A percentile compares a stretch with the other conserved stretches of the same genome.
phyloP scores from a whole-genome alignment of 2,797 vertebrate species.

The Neosilurus mollespiculum region DNA sequence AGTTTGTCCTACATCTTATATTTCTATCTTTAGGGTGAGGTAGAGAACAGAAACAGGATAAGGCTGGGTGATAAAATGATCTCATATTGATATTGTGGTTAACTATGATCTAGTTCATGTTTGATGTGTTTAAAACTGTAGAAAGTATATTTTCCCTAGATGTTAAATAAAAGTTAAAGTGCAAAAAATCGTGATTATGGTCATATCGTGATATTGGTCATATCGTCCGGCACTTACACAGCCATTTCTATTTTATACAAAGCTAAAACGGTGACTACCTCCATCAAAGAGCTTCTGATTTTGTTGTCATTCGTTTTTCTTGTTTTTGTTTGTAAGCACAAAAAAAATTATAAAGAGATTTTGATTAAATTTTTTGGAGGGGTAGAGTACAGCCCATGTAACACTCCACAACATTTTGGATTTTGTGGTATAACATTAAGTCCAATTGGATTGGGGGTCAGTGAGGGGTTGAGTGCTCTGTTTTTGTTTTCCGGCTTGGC shows the following conservation, averaged over 20 bases:
- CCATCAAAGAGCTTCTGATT: too few species aligned
- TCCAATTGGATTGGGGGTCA: too few species aligned
- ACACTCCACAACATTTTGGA: too few species aligned
- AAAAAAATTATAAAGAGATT: too few species aligned
- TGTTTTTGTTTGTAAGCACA: too few species aligned
- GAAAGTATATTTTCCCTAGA: not conserved
- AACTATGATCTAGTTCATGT: not conserved
- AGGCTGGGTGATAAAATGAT: not conserved
- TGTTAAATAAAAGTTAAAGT: not conserved
- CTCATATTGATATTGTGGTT: not conserved
- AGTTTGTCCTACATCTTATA: not conserved
- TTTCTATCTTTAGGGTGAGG: not conserved
- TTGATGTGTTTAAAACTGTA: not conserved
- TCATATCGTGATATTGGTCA: not conserved
- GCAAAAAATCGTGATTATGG: not conserved
- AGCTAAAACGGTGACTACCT: too few species aligned
- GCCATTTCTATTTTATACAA: not conserved
- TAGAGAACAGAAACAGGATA: not conserved
- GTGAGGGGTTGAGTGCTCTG: too few species aligned
- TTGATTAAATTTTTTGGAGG: too few species aligned
- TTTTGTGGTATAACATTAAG: too few species aligned
- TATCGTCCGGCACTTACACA: not conserved
- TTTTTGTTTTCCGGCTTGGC: too few species aligned
- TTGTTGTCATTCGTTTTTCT: too few species aligned
- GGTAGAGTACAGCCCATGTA: too few species aligned